Base-by-base conservation (phyloP, 2,797 vertebrate species). In the Lagorchestes hirsutus region DNA sequence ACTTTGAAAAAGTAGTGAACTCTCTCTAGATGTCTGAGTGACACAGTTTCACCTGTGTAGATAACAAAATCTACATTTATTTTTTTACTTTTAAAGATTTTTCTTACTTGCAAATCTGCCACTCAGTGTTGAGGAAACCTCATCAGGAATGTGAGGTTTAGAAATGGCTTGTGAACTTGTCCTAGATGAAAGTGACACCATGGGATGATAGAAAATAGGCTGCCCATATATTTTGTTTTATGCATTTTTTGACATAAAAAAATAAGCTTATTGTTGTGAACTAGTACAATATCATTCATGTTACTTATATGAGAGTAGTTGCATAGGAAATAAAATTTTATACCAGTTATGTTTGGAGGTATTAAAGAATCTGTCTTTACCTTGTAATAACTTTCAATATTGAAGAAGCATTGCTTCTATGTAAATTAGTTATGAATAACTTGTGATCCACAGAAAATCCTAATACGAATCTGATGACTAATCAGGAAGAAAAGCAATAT, bases 281-380 rank as follows among this genome's bases (percentile, higher is more conserved):
- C 12, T 74, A 95, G 6, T 82, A 67, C 56, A 93, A 91, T 82
- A 93, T 92, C 40, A 50, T 90, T 95, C 95, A 18, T 62, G 90
- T 93, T 94, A 91, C n/a, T 74, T 97, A 93, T n/a, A 46, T 93
- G 90, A 93, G 95, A 95, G 95, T 94, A 29, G n/a, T 55, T 92
- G 67, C 13, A 11, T 57, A 58, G 62, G 93, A 87, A 58, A 59
- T 54, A 54, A 2, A 90, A 62, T 90, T 93, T 94, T 93, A 55
- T 92, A 18, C 92, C 54, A 56, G 9, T 95, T 93, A 58, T 95
- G 90, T 92, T 96, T 22, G 91, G 55, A 95, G 55, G 46, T 92
- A 50, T 82, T 87, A 87, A 87, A 87, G 40, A 46, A 4, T 96
- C 96, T 95, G 28, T 28, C 54, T 91, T 50, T 52, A n/a, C 55